Conservation (phyloP, 1,140 invertebrate species). For the Drosophila erecta region DNA sequence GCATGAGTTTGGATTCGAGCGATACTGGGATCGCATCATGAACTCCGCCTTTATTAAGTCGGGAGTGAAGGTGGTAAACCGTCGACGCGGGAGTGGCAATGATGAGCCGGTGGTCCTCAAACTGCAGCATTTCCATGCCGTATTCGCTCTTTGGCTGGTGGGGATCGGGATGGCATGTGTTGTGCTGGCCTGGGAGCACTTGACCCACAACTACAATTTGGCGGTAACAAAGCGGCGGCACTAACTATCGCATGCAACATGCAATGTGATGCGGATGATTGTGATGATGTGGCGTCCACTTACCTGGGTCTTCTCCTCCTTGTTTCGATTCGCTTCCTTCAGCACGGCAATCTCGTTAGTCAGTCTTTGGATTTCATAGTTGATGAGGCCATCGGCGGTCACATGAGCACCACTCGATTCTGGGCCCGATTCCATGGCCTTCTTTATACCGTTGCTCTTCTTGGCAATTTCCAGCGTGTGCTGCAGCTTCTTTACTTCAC, state of each 20-base stretch:
- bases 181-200: slow-evolving; percentile 59
- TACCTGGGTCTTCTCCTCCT: slow-evolving; percentile 82
- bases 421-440: slow-evolving; percentile 50
- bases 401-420: slow-evolving; percentile 45
- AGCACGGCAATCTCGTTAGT: slow-evolving; percentile 80
- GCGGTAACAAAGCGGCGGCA: slow-evolving; percentile 41
- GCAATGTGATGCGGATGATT: slow-evolving; percentile 25
- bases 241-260: slow-evolving; percentile 46
- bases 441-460: slow-evolving; percentile 60
- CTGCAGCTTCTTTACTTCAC: slow-evolving; percentile 79
- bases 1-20: slow-evolving; percentile 69
- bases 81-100: slow-evolving; percentile 35
- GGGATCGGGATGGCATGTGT: slow-evolving; percentile 52
- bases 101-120: slow-evolving; percentile 71
- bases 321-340: slow-evolving; percentile 78
- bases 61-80: slow-evolving; percentile 45
- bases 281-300: slow-evolving; percentile 18
- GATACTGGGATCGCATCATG: slow-evolving; percentile 76
- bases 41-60: slow-evolving; percentile 66
- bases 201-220: slow-evolving; percentile 49
- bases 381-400: slow-evolving; percentile 69
- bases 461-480: slow-evolving; percentile 67
- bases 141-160: slow-evolving; percentile 66
- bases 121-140: slow-evolving; percentile 71
- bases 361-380: slow-evolving; percentile 84